These are phyloP conservation scores for Eudyptes chrysolophus DNA, from an alignment of 2,113 vertebrate species.

Conservation along the genomic window DNA sequence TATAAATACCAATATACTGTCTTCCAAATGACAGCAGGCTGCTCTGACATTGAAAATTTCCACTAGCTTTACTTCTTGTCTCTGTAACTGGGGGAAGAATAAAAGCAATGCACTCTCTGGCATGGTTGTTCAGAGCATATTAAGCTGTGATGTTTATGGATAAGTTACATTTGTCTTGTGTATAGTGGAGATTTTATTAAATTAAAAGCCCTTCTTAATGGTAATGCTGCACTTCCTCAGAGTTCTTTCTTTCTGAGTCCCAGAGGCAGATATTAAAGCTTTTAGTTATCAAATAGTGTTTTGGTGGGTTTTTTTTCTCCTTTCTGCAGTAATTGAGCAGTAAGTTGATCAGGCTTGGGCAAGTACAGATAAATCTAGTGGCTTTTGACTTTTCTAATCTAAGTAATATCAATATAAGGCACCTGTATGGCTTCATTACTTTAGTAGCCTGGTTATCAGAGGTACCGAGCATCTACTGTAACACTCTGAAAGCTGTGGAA, in stretches of 20 bases:
- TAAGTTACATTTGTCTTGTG: not conserved
- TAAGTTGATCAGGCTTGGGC: not conserved
- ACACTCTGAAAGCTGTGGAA: fast-evolving
- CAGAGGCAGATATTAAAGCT: not conserved
- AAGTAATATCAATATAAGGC: not conserved
- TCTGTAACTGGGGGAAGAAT: not conserved
- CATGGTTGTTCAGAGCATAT: not conserved
- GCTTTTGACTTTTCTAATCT: not conserved
- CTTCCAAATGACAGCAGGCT: not conserved
- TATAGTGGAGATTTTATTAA: not conserved
- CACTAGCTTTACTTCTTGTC: not conserved
- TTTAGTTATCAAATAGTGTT: not conserved
- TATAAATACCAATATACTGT: not conserved
- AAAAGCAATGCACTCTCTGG: not conserved
- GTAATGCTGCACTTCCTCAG: not conserved
- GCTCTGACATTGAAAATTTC: not conserved
- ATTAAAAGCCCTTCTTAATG: not conserved
- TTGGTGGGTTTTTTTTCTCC: not conserved
- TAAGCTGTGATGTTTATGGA: not conserved
- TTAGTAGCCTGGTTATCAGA: not conserved
- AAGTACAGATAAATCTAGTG: not conserved
- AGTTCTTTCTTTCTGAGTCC: not conserved
- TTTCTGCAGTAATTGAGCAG: not conserved
- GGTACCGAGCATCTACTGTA: not conserved
- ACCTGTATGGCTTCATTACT: not conserved